Conservation (phyloP, 2,797 vertebrate genomes). For the Chaenodraco wilsoni region DNA sequence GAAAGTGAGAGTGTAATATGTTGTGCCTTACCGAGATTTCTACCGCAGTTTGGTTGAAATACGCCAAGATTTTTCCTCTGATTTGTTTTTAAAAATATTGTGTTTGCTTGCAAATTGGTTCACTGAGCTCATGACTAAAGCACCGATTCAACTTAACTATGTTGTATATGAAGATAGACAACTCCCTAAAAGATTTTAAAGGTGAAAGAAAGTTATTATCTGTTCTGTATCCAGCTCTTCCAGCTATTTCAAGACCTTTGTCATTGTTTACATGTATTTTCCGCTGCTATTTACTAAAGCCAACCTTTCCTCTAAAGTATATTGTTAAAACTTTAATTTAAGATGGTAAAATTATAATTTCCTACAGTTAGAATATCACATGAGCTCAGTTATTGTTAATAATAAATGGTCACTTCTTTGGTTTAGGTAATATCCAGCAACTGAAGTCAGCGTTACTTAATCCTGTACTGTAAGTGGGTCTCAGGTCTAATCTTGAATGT, state of each 20-base stretch:
- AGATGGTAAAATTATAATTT: background rate
- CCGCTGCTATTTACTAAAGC: slow-evolving; percentile 20
- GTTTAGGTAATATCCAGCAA: slow-evolving; percentile 11
- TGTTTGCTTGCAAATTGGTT: slow-evolving; percentile 25
- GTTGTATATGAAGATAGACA: background rate
- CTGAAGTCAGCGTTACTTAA: slow-evolving; percentile 21
- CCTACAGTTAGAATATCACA: background rate
- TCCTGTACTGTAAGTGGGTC: slow-evolving; percentile 45
- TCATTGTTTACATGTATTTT: slow-evolving; percentile 50
- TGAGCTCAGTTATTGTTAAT: slow-evolving; percentile 6
- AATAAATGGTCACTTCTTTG: background rate
- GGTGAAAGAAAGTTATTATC: background rate
- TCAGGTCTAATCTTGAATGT: slow-evolving; percentile 62
- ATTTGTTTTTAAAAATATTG: slow-evolving; percentile 27
- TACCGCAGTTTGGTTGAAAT: slow-evolving; percentile 46
- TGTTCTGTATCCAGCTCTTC: slow-evolving; percentile 2
- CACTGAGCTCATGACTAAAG: slow-evolving; percentile 20
- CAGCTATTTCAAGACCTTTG: slow-evolving; percentile 19
- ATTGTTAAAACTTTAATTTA: background rate
- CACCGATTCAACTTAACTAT: background rate
- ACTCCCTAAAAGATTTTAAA: background rate
- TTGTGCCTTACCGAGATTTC: slow-evolving; percentile 79
- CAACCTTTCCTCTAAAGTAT: slow-evolving; percentile 7
- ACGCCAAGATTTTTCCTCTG: slow-evolving; percentile 51
- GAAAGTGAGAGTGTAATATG: slow-evolving; percentile 31